Base-by-base conservation (phyloP, 2,113 vertebrate species). In the Rana temporaria region DNA sequence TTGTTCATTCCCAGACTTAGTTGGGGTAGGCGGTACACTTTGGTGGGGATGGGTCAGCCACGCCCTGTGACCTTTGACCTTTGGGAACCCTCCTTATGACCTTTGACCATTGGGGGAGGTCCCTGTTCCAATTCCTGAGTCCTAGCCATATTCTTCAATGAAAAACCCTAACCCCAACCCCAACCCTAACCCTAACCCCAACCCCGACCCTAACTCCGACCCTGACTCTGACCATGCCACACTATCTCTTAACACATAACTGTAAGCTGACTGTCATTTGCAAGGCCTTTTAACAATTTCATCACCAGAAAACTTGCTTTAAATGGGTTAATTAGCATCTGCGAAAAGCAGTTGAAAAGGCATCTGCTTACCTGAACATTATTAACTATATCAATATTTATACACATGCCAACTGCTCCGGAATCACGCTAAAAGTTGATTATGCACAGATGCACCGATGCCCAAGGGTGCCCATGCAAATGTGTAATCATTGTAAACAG, bases 301-400 rank as follows among this genome's bases (percentile, higher is more conserved):
- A 16, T 74, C 19, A 60, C n/a, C 20, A 22, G 3, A 56, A 59
- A 74, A 38, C 5, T 11, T 11, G 7, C 19, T 24, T 26, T 32
- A 14, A 53, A 1, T 18, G n/a, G 6, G 22, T 63, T 78, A 53
- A 67, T 12, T 14, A 12, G 30, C 4, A 65, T 55, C 17, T 56
- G 48, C 14, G 9, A 22, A 24, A 4, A 66, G 17, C 62, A 30
- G 48, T 6, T 19, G 42, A 56, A 55, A 12, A 55, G 15, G 38
- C 18, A 65, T 78, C 38, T 11, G 18, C 48, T 17, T 63, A 48
- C 32, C 38, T 53, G 14, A 26, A 16, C 34, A 78, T 55, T 78
- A 78, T 52, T 65, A 65, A n/a, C 30, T 30, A 70, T 62, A 22
- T 22, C 42, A 81, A 81, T 71, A 71, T 81, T 81, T 81, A 81